Evolutionary conservation across 2,113 vertebrate genomes (phyloP).

Genomic region (Onychostruthus taczanowskii): DNA sequence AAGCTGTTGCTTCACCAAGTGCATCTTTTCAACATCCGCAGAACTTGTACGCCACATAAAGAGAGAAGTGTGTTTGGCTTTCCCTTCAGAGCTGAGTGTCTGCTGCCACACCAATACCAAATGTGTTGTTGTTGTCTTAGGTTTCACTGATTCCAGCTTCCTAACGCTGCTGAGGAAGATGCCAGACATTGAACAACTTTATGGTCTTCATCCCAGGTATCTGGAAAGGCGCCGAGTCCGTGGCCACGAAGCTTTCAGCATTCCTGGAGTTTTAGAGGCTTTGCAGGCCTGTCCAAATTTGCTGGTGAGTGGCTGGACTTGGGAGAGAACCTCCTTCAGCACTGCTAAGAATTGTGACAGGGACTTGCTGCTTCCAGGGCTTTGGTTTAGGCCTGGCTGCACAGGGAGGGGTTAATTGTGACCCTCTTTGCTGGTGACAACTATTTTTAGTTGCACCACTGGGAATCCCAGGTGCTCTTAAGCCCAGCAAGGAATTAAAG

Average conservation of each 20-base stretch:
- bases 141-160: constrained; percentile 97
- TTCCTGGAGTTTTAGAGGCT: constrained; percentile 96
- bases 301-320: constrained; percentile 78
- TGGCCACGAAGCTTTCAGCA: constrained; percentile 96
- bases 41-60: not conserved
- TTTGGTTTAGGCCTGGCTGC: not conserved
- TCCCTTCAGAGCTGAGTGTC: not conserved
- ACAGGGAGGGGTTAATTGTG: not conserved
- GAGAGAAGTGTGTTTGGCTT: not conserved
- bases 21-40: not conserved
- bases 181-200: constrained; percentile 96
- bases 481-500: not conserved
- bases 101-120: constrained; percentile 30
- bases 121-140: constrained; percentile 74
- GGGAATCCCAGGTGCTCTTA: not conserved
- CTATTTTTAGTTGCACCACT: not conserved
- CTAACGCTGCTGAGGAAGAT: constrained; percentile 95
- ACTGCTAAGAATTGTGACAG: not conserved
- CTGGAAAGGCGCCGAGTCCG: constrained; percentile 93
- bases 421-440: not conserved
- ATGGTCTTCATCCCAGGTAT: constrained; percentile 95
- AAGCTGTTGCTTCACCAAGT: not conserved
- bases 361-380: not conserved
- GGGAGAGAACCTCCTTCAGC: not conserved
- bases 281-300: constrained; percentile 94